phyloP scores from a whole-genome alignment of 2,797 vertebrate species.

The Gobionotothen gibberifrons region DNA sequence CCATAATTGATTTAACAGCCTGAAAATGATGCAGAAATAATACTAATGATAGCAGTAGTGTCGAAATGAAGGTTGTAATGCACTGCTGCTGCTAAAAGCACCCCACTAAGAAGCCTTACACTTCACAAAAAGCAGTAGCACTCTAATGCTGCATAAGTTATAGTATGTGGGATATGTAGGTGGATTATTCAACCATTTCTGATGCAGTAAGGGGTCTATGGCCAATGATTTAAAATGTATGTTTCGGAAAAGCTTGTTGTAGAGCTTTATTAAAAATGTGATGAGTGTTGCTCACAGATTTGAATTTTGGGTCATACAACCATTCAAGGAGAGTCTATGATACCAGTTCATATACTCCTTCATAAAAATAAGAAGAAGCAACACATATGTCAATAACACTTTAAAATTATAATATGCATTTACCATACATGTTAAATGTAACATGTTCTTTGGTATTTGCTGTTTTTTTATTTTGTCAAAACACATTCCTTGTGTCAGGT shows the following conservation, averaged over 20 bases:
- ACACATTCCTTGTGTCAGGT: too few species aligned
- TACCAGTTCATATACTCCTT: slow-evolving; percentile 15
- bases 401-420: neutral
- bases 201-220: slow-evolving; percentile 12
- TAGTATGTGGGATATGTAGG: neutral
- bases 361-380: slow-evolving; percentile 1
- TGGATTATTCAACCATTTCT: slow-evolving; percentile 12
- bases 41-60: slow-evolving; percentile 40
- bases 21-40: slow-evolving; percentile 54
- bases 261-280: slow-evolving; percentile 4
- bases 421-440: neutral
- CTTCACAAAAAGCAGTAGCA: slow-evolving; percentile 22
- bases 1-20: slow-evolving; percentile 57
- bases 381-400: neutral
- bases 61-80: slow-evolving; percentile 49
- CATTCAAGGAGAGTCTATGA: slow-evolving; percentile 26
- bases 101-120: slow-evolving; percentile 11
- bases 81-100: slow-evolving; percentile 8
- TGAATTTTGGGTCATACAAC: neutral
- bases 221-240: slow-evolving; percentile 1
- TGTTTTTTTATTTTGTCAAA: too few species aligned
- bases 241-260: slow-evolving; percentile 20
- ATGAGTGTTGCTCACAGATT: slow-evolving; percentile 5
- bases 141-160: slow-evolving; percentile 19
- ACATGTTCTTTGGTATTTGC: neutral